Evolutionary conservation across 2,888 invertebrate species (phyloP), one percentile per base, ranked within the genome.

Genomic region (Mechanitis mazaeus): DNA sequence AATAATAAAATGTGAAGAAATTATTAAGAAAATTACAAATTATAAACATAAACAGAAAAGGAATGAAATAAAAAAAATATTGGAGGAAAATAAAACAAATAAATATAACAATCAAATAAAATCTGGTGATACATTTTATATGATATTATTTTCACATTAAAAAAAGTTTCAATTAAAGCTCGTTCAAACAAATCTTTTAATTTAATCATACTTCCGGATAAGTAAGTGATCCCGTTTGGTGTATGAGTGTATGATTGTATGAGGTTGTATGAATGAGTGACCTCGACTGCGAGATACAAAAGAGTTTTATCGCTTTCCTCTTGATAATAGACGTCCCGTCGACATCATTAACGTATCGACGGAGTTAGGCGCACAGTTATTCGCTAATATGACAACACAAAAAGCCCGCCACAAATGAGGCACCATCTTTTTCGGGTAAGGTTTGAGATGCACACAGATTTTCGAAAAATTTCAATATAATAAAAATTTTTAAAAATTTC

Each of bases 301-400:
- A 81, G 81, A 70, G 70, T 75, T 84, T 88, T 87, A 87, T 50
- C 28, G 28, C 50, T 50, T 50, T 28, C 9, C 84, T 76, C 75
- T 69, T 71, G 75, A 78, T 77, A 82, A 85, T 85, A 87, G 87
- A 86, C 82, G 77, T 83, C 81, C 81, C 79, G 82, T 75, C 83
- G 84, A 84, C 87, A 87, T 87, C 88, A 86, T 88, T 89, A 88
- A 87, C 83, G 87, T 88, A 88, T 87, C 84, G 87, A 76, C 83
- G 73, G 80, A 80, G 79, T 78, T 78, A 76, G 80, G 72, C 81
- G 78, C 78, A 75, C 84, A 84, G 87, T 84, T 88, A 90, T 88
- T 88, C 84, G 87, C 86, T 88, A 89, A 90, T 90, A 88, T 88
- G 90, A 90, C 89, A 88, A 85, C 84, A 81, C 78, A 87, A 86